These are phyloP conservation scores for Macaca fascicularis DNA, from an alignment of 2,113 vertebrate genomes.

Conservation along the genomic window DNA sequence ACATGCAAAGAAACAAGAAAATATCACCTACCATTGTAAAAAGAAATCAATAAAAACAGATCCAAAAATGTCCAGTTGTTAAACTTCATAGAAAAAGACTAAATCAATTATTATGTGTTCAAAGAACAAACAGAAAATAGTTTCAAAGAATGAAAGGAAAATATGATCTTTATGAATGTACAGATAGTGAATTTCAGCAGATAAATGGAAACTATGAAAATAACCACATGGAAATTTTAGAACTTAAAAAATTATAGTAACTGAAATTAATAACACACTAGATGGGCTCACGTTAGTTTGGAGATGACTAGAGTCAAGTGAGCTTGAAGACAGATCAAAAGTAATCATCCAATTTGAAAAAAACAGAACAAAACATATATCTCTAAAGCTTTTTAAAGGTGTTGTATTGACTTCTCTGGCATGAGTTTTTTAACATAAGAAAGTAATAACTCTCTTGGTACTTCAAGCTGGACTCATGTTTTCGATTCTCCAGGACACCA, in stretches of 20 bases:
- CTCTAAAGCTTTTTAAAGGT: background rate
- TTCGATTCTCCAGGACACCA: background rate
- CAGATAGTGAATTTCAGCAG: background rate
- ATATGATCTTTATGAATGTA: background rate
- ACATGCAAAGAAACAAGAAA: background rate
- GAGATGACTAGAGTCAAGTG: background rate
- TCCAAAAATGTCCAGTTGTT: background rate
- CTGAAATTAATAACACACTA: background rate
- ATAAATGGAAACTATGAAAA: background rate
- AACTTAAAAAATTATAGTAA: background rate
- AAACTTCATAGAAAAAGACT: background rate
- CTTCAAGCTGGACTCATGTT: background rate
- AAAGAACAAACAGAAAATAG: background rate
- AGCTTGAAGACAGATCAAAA: background rate
- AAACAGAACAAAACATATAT: background rate
- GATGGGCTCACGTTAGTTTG: background rate
- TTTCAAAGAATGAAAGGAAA: background rate
- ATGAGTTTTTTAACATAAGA: background rate
- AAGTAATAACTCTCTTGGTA: background rate
- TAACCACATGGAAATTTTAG: background rate
- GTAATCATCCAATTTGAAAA: background rate
- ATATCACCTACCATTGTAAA: background rate
- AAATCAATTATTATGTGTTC: background rate
- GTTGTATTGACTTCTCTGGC: background rate
- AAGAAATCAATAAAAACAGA: background rate